Percentiles rank a stretch among this genome's conserved stretches.
Conservation (phyloP, 2,888 invertebrate genomes). For the Nycteola revayana region DNA sequence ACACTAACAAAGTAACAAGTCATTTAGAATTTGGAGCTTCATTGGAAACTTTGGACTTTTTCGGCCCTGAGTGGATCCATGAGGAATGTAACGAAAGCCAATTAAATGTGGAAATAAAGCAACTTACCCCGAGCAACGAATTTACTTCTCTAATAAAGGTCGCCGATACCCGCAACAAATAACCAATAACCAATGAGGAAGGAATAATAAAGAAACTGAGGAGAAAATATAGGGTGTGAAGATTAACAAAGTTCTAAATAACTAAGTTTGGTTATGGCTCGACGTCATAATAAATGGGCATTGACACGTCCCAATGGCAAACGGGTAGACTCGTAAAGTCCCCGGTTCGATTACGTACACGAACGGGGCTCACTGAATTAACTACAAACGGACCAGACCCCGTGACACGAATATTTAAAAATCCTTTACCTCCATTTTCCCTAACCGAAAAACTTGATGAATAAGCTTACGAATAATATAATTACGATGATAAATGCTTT, state of each 20-base stretch:
- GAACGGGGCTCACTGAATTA: conserved; percentile 57
- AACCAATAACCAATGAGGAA: conserved; percentile 23
- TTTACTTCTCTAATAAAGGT: too few species aligned
- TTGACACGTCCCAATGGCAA: conserved; percentile 45
- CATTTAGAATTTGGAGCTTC: too few species aligned
- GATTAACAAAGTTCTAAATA: conserved; percentile 42
- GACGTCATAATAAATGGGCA: conserved; percentile 47
- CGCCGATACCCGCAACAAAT: conserved; percentile 13
- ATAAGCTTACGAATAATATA: conserved; percentile 15
- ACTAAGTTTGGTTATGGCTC: conserved; percentile 36
- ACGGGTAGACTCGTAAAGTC: conserved; percentile 55
- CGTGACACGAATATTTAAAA: conserved; percentile 60
- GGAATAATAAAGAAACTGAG: conserved; percentile 29
- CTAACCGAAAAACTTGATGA: conserved; percentile 37
- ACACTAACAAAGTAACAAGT: too few species aligned
- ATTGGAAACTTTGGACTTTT: too few species aligned
- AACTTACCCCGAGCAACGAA: too few species aligned
- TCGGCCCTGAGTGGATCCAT: too few species aligned
- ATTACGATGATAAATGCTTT: too few species aligned
- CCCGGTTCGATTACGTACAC: conserved; percentile 60
- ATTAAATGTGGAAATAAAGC: too few species aligned
- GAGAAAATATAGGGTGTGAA: conserved; percentile 35
- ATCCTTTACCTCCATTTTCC: conserved; percentile 38
- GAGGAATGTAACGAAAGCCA: too few species aligned
- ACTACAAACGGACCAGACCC: conserved; percentile 53